Percentiles rank a stretch among this genome's conserved stretches.
Evolutionary conservation across 2,797 vertebrate genomes (phyloP).

Genomic region (Pteronotus mesoamericanus): DNA sequence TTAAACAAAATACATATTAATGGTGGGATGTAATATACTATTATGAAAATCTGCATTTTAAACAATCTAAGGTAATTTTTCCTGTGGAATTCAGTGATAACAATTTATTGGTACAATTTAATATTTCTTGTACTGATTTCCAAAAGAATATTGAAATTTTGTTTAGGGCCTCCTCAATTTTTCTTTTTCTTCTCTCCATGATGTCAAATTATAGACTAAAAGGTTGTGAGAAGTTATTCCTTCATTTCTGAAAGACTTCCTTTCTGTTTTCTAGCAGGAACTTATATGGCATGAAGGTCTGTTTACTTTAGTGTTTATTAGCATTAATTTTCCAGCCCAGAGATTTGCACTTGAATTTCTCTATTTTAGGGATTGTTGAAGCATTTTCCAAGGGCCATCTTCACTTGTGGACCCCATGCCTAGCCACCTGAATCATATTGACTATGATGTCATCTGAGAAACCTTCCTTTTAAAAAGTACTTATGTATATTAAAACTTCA

Average conservation of each 20-base stretch:
- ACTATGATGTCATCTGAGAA: background rate
- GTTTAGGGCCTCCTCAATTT: background rate
- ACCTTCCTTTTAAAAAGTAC: background rate
- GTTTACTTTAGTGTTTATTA: background rate
- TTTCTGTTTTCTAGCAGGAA: background rate
- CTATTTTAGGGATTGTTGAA: background rate
- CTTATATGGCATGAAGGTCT: background rate
- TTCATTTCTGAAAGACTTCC: background rate
- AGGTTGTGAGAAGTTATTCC: background rate
- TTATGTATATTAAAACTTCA: background rate
- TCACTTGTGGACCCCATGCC: background rate
- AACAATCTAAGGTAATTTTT: background rate
- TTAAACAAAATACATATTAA: background rate
- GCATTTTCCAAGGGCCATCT: background rate
- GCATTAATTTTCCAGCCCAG: background rate
- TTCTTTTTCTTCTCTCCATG: background rate
- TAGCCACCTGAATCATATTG: background rate
- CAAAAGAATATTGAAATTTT: slow-evolving; percentile 7
- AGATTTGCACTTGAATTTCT: background rate
- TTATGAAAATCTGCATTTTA: background rate
- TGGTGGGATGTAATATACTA: background rate
- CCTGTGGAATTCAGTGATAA: background rate
- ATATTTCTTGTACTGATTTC: background rate
- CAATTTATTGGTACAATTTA: background rate
- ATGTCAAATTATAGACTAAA: background rate